phyloP scores from a whole-genome alignment of 2,113 vertebrate genomes.

The Zosterops pallidus region DNA sequence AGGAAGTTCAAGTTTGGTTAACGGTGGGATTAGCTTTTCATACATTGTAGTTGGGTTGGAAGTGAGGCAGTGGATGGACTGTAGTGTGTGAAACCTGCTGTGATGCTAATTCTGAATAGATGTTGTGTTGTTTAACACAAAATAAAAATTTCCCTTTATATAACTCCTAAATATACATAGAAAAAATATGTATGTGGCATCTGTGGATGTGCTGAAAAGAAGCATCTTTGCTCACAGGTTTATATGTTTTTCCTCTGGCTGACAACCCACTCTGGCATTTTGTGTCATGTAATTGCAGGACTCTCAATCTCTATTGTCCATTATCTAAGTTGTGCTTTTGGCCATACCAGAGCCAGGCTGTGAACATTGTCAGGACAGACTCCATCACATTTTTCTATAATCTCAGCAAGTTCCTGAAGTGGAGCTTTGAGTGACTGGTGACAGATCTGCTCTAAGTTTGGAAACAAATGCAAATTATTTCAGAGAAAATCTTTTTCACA shows the following conservation, averaged over 20 bases:
- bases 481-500: slow-evolving; percentile 53
- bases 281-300: background rate
- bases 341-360: background rate
- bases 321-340: background rate
- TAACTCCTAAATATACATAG: background rate
- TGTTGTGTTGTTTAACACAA: background rate
- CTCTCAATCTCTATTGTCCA: background rate
- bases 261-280: background rate
- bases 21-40: background rate
- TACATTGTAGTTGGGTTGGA: background rate
- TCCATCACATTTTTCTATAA: background rate
- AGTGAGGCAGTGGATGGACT: background rate
- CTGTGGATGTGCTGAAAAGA: background rate
- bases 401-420: background rate
- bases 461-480: slow-evolving; percentile 47
- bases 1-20: background rate
- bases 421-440: slow-evolving; percentile 36
- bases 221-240: background rate
- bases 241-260: background rate
- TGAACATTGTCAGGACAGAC: background rate
- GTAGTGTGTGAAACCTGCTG: background rate
- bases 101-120: background rate
- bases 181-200: background rate
- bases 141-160: background rate
- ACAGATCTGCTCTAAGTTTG: background rate